These are phyloP conservation scores for Malurus cyaneus DNA, from an alignment of 2,113 vertebrate genomes.

Conservation along the genomic window DNA sequence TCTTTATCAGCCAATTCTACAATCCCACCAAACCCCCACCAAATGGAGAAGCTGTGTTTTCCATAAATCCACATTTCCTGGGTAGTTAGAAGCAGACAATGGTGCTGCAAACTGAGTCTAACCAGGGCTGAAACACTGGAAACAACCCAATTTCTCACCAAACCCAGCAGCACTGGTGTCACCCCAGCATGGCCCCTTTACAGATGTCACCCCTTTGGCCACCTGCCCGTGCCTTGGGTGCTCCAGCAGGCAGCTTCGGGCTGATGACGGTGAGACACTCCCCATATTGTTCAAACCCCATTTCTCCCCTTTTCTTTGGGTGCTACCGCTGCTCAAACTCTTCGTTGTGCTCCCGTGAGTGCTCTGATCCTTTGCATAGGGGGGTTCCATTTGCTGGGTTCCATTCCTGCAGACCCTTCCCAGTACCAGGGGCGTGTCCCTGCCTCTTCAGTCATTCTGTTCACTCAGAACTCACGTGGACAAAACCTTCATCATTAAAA, in stretches of 20 bases:
- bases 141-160: rapidly evolving
- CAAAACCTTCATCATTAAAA: not conserved
- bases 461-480: not conserved
- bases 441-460: not conserved
- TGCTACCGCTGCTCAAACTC: not conserved
- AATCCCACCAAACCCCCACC: rapidly evolving
- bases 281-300: rapidly evolving
- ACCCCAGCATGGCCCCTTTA: rapidly evolving
- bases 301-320: not conserved
- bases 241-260: not conserved
- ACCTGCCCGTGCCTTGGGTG: not conserved
- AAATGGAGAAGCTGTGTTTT: not conserved
- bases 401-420: not conserved
- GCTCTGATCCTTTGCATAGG: not conserved
- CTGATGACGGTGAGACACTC: not conserved
- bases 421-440: rapidly evolving
- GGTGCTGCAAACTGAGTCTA: not conserved
- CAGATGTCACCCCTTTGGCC: not conserved
- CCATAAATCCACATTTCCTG: not conserved
- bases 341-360: not conserved
- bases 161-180: rapidly evolving
- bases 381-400: not conserved
- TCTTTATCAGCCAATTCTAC: not conserved
- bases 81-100: not conserved
- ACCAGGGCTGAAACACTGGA: not conserved